Base-by-base conservation (phyloP, 2,113 vertebrate species). In the Eurypyga helias region DNA sequence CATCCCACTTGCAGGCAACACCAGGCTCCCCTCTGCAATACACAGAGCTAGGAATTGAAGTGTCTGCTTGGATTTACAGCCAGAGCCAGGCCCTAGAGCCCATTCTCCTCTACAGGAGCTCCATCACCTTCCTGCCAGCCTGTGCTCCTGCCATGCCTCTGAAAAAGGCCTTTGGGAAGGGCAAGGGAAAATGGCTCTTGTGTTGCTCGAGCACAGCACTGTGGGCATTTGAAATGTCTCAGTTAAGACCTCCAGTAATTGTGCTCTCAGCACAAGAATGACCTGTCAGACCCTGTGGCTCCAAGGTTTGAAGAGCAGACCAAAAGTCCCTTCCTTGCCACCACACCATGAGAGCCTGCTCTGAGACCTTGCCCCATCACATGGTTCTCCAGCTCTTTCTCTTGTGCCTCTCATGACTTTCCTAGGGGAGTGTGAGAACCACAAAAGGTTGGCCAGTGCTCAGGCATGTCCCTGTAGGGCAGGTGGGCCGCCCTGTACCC, bases 401-500 rank as follows among this genome's bases (percentile, higher is more conserved):
- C 31, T 43, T 85, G 41, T 58, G 31, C 43, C 33, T 23, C 38
- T 43, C 0, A 0, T 51, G 57, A 60, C 73, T 58, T 41, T 71
- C 29, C 7, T 8, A 5, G 33, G 60, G 61, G 6, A 2, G 3
- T 24, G 21, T 51, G 52, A 84, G 73, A 84, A 38, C 9, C 7
- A 36, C 24, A 43, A 28, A 54, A 57, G 9, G 24, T 3, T 77
- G 83, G 17, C 19, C 69, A 78, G 41, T n/a, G 29, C 20, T 48
- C 55, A 33, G 46, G 9, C 4, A 34, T 26, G 34, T 34, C 23
- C 46, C 21, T 4, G 1, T 2, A 0, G 5, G 64, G 12, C n/a
- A 41, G 45, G 13, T 17, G 10, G 33, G 5, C 58, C 14, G 21
- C 25, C 31, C 14, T 28, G n/a, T 34, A 77, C 3, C 4, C 9